A percentile compares a stretch with the other conserved stretches of the same genome.
These are phyloP conservation scores for Maconellicoccus hirsutus DNA, from an alignment of 1,140 invertebrate species.

Conservation along the genomic window DNA sequence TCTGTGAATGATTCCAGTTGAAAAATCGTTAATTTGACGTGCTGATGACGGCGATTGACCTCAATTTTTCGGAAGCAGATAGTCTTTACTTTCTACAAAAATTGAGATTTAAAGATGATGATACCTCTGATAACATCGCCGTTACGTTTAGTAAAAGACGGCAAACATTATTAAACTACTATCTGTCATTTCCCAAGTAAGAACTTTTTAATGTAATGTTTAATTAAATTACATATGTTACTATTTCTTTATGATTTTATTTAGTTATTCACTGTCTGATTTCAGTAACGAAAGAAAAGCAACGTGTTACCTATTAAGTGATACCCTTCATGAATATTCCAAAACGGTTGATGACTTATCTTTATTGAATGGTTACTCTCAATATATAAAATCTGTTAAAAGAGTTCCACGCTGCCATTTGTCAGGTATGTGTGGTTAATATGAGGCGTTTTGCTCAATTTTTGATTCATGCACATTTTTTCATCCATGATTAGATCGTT, in stretches of 20 bases:
- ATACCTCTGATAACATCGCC: background rate
- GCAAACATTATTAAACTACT: background rate
- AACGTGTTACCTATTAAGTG: background rate
- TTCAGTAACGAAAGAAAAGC: background rate
- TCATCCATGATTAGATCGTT: background rate
- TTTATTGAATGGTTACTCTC: background rate
- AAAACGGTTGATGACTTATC: background rate
- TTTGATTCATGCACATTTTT: no score
- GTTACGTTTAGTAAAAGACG: background rate
- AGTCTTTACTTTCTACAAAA: background rate
- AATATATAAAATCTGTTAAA: background rate
- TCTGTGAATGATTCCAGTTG: no score
- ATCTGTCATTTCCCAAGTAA: background rate
- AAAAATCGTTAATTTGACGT: no score
- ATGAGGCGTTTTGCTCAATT: no score
- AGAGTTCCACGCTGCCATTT: background rate
- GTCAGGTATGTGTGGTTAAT: no score
- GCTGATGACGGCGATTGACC: no score
- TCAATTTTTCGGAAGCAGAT: no score
- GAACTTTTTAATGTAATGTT: background rate
- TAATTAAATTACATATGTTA: background rate
- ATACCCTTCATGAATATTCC: background rate
- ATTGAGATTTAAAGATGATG: conserved; percentile 5
- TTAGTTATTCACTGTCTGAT: background rate
- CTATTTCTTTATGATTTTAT: background rate